These are phyloP conservation scores for Nomada ferruginata DNA, from an alignment of 2,888 invertebrate genomes.

Conservation along the genomic window DNA sequence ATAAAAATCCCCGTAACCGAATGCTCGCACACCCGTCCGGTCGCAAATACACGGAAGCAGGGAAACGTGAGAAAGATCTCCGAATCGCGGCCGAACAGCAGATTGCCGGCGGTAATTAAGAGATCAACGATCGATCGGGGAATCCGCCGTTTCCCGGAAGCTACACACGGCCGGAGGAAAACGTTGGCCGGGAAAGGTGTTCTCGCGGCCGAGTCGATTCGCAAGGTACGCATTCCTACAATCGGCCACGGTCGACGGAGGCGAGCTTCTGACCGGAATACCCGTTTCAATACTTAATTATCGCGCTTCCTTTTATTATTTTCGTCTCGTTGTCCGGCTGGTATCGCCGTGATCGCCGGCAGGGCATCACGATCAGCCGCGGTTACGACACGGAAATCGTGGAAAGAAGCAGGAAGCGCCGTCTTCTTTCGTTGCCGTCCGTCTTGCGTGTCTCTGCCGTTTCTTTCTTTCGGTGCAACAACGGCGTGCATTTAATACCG, in stretches of 20 bases:
- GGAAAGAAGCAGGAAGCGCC: constrained; percentile 59
- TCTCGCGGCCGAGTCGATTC: not conserved
- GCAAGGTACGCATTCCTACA: not conserved
- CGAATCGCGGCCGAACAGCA: constrained; percentile 1
- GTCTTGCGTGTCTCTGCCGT: not conserved
- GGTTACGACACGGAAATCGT: constrained; percentile 63
- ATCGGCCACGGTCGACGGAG: constrained; percentile 32
- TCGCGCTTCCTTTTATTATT: constrained; percentile 67
- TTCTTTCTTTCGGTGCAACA: not conserved
- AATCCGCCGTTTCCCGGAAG: constrained; percentile 34
- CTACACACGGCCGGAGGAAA: not conserved
- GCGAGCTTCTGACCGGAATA: constrained; percentile 39
- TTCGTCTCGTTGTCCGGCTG: constrained; percentile 58
- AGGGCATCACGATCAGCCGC: constrained; percentile 57
- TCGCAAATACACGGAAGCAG: not conserved
- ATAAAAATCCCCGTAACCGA: not conserved
- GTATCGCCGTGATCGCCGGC: constrained; percentile 6
- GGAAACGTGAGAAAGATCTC: constrained; percentile 24
- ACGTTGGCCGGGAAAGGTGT: constrained; percentile 12
- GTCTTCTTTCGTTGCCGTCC: not conserved
- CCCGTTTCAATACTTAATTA: constrained; percentile 70
- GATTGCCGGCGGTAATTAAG: constrained; percentile 13
- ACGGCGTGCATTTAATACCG: constrained; percentile 47
- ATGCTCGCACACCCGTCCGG: not conserved
- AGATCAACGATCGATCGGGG: constrained; percentile 29